Evolutionary conservation across 2,888 invertebrate genomes (phyloP).

Genomic region (Calameuta pallipes): DNA sequence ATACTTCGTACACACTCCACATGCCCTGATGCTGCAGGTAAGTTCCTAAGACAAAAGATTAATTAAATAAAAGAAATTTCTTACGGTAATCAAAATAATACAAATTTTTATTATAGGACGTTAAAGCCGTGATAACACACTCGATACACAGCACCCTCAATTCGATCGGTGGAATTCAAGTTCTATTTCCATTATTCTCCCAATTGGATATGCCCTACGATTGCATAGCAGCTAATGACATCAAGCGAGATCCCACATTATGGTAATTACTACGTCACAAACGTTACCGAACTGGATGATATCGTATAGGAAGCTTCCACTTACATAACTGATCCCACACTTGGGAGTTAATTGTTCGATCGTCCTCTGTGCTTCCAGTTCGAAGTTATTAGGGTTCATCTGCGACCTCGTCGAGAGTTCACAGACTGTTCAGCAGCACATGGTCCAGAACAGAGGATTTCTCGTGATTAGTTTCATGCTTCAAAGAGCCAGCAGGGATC

Average conservation of each 20-base stretch:
- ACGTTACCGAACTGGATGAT: neutral
- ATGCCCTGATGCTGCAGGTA: constrained; percentile 98
- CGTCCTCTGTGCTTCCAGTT: constrained; percentile 71
- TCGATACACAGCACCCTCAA: constrained; percentile 99
- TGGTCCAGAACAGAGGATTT: constrained; percentile 98
- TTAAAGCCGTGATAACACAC: constrained; percentile 98
- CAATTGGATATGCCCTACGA: constrained; percentile 96
- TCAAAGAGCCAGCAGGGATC: constrained; percentile 91
- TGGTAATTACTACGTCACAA: constrained; percentile 73
- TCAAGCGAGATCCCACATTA: constrained; percentile 87
- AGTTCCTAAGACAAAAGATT: constrained; percentile 37
- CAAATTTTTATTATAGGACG: constrained; percentile 77
- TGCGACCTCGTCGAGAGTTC: constrained; percentile 97
- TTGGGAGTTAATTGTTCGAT: neutral
- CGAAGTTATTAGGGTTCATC: constrained; percentile 95
- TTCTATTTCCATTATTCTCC: constrained; percentile 96
- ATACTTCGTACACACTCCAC: constrained; percentile 99
- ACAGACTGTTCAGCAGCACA: constrained; percentile 98
- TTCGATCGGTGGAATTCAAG: constrained; percentile 98
- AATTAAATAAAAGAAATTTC: neutral
- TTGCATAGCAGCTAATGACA: constrained; percentile 78
- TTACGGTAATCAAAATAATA: neutral
- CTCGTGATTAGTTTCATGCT: constrained; percentile 97
- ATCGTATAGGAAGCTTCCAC: neutral
- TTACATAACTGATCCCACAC: neutral